Evolutionary conservation across 2,797 vertebrate genomes (phyloP).

Genomic region (Sardinella longiceps): DNA sequence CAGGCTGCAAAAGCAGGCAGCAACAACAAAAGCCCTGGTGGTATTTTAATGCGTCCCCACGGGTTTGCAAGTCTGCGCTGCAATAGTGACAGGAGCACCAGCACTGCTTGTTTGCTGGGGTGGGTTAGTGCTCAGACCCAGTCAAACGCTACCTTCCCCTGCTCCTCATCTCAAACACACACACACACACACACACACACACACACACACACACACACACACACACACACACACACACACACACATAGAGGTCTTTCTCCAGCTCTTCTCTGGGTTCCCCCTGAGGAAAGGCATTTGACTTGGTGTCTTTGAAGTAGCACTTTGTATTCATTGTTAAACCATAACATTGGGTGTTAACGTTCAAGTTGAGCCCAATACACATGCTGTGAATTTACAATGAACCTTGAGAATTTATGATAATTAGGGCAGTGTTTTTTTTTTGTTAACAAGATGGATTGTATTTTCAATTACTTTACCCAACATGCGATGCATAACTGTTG

Average conservation of each 20-base stretch:
- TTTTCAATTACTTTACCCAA: not conserved
- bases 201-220: not conserved
- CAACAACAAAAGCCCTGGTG: conserved; percentile 42
- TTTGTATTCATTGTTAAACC: conserved; percentile 3
- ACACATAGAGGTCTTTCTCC: not conserved
- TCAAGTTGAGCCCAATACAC: not conserved
- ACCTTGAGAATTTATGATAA: not conserved
- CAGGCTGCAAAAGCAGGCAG: not conserved
- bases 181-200: not conserved
- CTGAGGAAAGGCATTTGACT: not conserved
- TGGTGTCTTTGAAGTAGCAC: not conserved
- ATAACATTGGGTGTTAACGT: not conserved
- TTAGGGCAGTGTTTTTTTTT: not conserved
- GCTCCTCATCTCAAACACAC: not conserved
- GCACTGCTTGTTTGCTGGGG: conserved; percentile 25
- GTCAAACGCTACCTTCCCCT: not conserved
- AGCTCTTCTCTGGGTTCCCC: not conserved
- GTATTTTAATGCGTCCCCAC: conserved; percentile 48
- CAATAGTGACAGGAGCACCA: conserved; percentile 40
- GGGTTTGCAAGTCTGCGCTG: conserved; percentile 35
- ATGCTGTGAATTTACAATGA: not conserved
- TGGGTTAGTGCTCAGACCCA: conserved; percentile 35
- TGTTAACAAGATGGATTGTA: not conserved
- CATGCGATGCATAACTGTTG: not conserved
- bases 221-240: not conserved